Evolutionary conservation across 2,797 vertebrate species (phyloP).

Genomic region (Agapornis canus): DNA sequence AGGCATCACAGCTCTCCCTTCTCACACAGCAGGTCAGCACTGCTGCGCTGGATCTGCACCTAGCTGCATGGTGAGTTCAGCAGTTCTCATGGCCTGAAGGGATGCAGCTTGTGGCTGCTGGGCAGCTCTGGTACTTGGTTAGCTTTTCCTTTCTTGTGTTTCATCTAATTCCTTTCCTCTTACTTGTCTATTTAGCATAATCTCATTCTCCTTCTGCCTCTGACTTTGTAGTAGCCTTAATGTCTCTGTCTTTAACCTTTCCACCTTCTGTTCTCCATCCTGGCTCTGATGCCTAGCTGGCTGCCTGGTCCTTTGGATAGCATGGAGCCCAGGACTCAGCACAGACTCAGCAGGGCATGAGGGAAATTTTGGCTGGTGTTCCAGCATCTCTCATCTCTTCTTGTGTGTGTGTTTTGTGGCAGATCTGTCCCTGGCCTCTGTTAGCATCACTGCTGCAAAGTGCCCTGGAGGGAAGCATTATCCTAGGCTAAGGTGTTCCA

Average conservation of each 20-base stretch:
- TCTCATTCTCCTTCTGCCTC: background rate
- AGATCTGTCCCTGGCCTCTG: background rate
- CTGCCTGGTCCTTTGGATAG: background rate
- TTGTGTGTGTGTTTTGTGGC: background rate
- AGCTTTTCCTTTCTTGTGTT: background rate
- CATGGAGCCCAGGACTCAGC: background rate
- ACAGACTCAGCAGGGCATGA: background rate
- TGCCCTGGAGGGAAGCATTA: background rate
- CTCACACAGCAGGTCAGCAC: rapidly evolving
- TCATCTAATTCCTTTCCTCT: background rate
- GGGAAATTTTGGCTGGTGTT: background rate
- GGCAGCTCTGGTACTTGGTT: background rate
- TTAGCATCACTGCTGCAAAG: background rate
- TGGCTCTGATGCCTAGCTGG: background rate
- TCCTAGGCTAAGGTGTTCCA: background rate
- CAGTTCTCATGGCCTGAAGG: background rate
- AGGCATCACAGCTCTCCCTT: background rate
- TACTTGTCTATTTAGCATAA: background rate
- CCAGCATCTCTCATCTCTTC: background rate
- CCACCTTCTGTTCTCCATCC: background rate
- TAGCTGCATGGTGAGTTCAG: background rate
- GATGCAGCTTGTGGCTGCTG: background rate
- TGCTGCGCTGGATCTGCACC: background rate
- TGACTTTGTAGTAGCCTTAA: background rate
- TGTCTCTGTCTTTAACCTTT: background rate